Base-by-base conservation (phyloP, 2,888 invertebrate genomes). In the Spodoptera picta region DNA sequence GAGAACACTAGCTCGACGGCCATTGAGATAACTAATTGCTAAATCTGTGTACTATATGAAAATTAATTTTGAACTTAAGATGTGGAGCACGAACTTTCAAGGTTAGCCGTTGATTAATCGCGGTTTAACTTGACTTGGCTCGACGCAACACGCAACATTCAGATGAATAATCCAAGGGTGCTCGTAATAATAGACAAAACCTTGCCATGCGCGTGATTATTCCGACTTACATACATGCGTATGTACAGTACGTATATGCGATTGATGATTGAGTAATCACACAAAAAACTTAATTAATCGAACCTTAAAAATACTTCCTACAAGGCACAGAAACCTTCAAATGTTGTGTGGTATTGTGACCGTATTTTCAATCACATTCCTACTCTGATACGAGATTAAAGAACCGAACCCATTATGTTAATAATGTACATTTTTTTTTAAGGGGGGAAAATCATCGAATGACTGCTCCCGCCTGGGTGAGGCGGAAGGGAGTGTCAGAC, bases 101-200 rank as follows among this genome's bases (percentile, higher is more conserved):
- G 89, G 88, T 80, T 86, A 73, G 71, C 77, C 77, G 85, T 85
- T 90, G 88, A 91, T 91, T 90, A 90, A 91, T 91, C 81, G 85
- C 82, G 83, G 84, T 83, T 82, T 83, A 79, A 80, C 83, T 73
- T 72, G 75, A 64, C 80, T 82, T 74, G 67, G 65, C 68, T 69
- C 45, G 55, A 73, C 71, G 63, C 74, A 75, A 76, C 80, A 77
- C 75, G 75, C 75, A 75, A 77, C 81, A 77, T 78, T 65, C 73
- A 83, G 74, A 85, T 81, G 79, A 83, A 82, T 82, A 83, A 82
- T 78, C 79, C 79, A 79, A 79, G 77, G 75, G 71, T 75, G 65
- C 69, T 73, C 55, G 75, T 69, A 74, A 75, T 79, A 77, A 83
- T 79, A 75, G 71, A 71, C 75, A 79, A 70, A 78, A 76, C 80